Evolutionary conservation across 2,888 invertebrate species (phyloP), one percentile per base, ranked within the genome.

Genomic region (Drosophila conformis): DNA sequence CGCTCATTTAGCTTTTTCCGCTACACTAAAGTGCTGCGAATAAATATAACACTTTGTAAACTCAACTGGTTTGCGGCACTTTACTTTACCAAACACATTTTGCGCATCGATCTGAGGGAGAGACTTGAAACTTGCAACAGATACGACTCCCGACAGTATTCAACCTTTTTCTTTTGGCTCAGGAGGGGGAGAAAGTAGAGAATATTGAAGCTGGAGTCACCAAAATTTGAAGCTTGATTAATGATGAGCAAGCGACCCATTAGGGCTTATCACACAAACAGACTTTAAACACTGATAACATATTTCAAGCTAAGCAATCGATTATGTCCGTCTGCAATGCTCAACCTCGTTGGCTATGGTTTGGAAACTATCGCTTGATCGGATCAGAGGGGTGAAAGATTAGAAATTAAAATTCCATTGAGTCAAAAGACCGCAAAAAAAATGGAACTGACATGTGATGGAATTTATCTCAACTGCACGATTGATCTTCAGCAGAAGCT

Each of bases 381-480:
- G 2, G 15, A 4, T 21, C 18, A 69, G 38, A 60, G 72, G 74
- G 67, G 80, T 79, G 80, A 82, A 69, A 69, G 66, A 54, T 71
- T 63, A 58, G 69, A 73, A 85, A 83, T 83, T 85, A 87, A 83
- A 87, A 85, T 75, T 63, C 67, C 86, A 87, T 83, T 80, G 85
- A 74, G 70, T 69, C 72, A 82, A 85, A 57, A 59, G 71, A 79
- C 70, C 86, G 77, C 79, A 53, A 82, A 80, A 82, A 21, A 35
- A 42, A 42, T 29, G 36, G 42, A 52, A 36, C 36, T 54, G 56
- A 69, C 60, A 57, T 70, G 40, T 33, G 33, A 18, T 31, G 10
- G 7, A 29, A 38, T 69, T 65, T 65, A 74, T 69, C 58, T 46
- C 35, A 25, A 42, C 40, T 36, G 40, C 36, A 35, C 69, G 59